phyloP scores from a whole-genome alignment of 1,140 invertebrate genomes.

The Panagrolaimus sp. region DNA sequence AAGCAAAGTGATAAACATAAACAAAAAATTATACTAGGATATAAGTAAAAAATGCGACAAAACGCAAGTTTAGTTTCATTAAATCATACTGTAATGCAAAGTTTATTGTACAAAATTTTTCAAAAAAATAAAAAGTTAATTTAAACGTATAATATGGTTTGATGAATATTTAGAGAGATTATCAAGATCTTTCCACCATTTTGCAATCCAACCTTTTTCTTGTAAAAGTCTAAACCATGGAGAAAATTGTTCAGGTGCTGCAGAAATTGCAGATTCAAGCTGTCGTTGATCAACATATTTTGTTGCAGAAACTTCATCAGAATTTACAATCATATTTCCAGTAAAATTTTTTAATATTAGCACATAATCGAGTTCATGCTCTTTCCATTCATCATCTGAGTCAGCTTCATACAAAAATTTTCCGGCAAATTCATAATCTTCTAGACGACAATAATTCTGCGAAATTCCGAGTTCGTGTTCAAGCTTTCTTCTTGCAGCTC shows the following conservation, averaged over 20 bases:
- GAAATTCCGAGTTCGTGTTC: constrained; percentile 68
- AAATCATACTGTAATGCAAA: background rate
- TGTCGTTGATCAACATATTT: constrained; percentile 64
- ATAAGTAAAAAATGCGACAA: background rate
- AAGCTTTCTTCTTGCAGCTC: constrained; percentile 74
- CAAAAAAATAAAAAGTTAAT: background rate
- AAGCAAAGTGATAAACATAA: background rate
- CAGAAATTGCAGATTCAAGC: no score
- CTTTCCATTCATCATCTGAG: constrained; percentile 75
- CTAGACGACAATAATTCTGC: constrained; percentile 26
- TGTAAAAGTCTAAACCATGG: constrained; percentile 88
- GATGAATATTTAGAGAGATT: constrained; percentile 60
- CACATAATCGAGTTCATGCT: constrained; percentile 93
- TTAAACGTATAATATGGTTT: constrained; percentile 22
- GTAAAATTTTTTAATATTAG: constrained; percentile 73
- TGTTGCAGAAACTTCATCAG: constrained; percentile 79
- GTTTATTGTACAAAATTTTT: background rate
- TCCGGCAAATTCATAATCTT: constrained; percentile 40
- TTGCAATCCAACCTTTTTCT: constrained; percentile 66
- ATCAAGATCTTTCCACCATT: constrained; percentile 86
- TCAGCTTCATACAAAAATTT: constrained; percentile 74
- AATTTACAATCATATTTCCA: constrained; percentile 74
- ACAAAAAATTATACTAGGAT: no score
- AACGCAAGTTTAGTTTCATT: background rate
- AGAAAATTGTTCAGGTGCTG: constrained; percentile 67